Conservation (phyloP, 2,113 vertebrate genomes). For the Proterorhinus semilunaris region DNA sequence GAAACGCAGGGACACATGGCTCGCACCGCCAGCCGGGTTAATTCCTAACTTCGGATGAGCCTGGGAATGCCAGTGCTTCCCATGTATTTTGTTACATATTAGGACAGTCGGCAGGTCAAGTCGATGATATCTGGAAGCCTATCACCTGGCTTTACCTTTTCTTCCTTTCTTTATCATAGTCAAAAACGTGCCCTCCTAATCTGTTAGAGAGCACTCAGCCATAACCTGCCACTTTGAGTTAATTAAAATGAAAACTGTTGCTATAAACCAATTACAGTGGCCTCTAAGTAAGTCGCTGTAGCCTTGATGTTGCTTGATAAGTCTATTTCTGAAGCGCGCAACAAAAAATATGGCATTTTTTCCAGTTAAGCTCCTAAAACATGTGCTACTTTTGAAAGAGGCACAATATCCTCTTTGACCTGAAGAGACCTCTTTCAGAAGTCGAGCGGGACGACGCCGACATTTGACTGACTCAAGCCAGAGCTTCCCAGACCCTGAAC, state of each 20-base stretch:
- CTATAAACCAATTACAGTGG: too few relatives aligned
- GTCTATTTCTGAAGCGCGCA: too few relatives aligned
- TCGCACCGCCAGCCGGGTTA: slow-evolving; percentile 59
- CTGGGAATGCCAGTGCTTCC: slow-evolving; percentile 68
- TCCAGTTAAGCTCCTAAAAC: background rate
- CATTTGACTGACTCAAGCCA: slow-evolving; percentile 55
- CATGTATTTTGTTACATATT: slow-evolving; percentile 32
- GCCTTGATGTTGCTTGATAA: too few relatives aligned
- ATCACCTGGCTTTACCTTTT: background rate
- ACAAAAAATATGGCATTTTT: too few relatives aligned
- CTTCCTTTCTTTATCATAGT: background rate
- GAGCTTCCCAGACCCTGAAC: slow-evolving; percentile 47
- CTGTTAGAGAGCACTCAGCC: background rate
- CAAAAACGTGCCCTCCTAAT: background rate
- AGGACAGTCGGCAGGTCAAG: background rate
- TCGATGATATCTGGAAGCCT: background rate
- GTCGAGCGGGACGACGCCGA: too few relatives aligned
- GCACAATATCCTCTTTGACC: background rate
- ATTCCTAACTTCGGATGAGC: slow-evolving; percentile 66
- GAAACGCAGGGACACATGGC: slow-evolving; percentile 64
- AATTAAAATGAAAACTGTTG: too few relatives aligned
- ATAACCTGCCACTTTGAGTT: too few relatives aligned
- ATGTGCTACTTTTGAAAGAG: background rate
- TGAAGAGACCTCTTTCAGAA: background rate
- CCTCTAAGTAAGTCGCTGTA: too few relatives aligned